Base-by-base conservation (phyloP, 2,888 invertebrate genomes). In the Cistogaster globosa region DNA sequence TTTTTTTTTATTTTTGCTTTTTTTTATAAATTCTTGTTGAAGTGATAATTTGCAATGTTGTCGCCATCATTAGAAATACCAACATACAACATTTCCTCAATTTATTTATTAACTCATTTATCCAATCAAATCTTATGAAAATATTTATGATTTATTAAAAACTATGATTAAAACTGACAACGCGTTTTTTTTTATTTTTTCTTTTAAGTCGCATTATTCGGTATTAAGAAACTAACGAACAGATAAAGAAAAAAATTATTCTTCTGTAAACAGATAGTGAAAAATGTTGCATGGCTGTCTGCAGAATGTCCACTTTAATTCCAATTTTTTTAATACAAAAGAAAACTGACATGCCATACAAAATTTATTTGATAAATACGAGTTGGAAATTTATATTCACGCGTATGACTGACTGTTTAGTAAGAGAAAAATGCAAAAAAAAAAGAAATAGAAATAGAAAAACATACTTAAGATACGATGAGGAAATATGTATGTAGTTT, bases 141-240 rank as follows among this genome's bases (percentile, higher is more conserved):
- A 75, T 42, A 83, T 78, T 74, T 85, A 82, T 83, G 85, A 85
- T 83, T 85, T 85, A 85, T 85, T 83, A 72, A 78, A 75, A 79
- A 60, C 53, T 20, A 79, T 79, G 78, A 85, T 83, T 85, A 79
- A 85, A 82, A 82, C 82, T 85, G 85, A 82, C 83, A 83, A 71
- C 75, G 74, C 57, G 26, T 71, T 22, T 58, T 69, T 42, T 45
- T 32, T 26, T 26, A 4, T 26, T 1, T n/a, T n/a, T n/a, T 26
- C 26, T n/a, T 7, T 60, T 14, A 18, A 38, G 32, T 20, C 62
- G 22, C 77, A 83, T 51, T 76, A 62, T 63, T 68, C 62, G n/a
- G 16, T 79, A 22, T 69, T 68, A 69, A 81, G 72, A 51, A 51
- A 74, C 57, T 79, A 74, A 74, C 51, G 22, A 38, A 32, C 16